A percentile compares a stretch with the other conserved stretches of the same genome.
phyloP scores from a whole-genome alignment of 1,140 invertebrate genomes.

The Papilio xuthus region DNA sequence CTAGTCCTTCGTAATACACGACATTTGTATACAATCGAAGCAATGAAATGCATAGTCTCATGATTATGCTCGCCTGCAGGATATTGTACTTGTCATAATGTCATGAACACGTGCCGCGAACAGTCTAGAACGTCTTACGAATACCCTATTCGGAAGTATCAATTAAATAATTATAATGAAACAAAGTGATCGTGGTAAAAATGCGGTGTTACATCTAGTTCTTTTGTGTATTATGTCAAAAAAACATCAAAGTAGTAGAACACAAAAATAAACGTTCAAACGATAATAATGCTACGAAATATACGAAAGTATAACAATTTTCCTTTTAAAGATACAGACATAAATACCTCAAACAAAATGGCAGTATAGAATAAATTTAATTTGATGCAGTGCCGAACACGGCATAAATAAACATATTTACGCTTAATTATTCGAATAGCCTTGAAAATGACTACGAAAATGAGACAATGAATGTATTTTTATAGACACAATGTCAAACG shows the following conservation, averaged over 20 bases:
- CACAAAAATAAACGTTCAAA: too few relatives aligned
- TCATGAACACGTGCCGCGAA: constrained; percentile 49
- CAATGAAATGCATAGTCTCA: constrained; percentile 36
- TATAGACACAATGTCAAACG: constrained; percentile 25
- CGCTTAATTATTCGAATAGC: not conserved
- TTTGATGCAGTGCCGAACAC: not conserved
- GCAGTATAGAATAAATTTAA: not conserved
- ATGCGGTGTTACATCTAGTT: too few relatives aligned
- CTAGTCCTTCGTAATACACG: not conserved
- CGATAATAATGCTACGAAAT: too few relatives aligned
- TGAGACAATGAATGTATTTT: constrained; percentile 27
- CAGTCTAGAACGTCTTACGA: constrained; percentile 37
- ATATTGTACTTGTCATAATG: constrained; percentile 56
- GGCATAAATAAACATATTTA: too few relatives aligned
- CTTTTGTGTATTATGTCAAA: too few relatives aligned
- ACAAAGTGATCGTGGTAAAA: not conserved
- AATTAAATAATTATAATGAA: not conserved
- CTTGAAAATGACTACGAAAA: not conserved
- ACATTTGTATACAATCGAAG: constrained; percentile 35
- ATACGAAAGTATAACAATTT: too few relatives aligned
- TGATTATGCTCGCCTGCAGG: constrained; percentile 41
- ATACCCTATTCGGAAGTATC: not conserved
- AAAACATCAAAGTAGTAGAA: too few relatives aligned
- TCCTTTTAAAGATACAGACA: not conserved
- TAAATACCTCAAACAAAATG: not conserved